Percentiles rank a stretch among this genome's conserved stretches.
Conservation (phyloP, 2,888 invertebrate genomes). For the Ditylenchus weischeri region DNA sequence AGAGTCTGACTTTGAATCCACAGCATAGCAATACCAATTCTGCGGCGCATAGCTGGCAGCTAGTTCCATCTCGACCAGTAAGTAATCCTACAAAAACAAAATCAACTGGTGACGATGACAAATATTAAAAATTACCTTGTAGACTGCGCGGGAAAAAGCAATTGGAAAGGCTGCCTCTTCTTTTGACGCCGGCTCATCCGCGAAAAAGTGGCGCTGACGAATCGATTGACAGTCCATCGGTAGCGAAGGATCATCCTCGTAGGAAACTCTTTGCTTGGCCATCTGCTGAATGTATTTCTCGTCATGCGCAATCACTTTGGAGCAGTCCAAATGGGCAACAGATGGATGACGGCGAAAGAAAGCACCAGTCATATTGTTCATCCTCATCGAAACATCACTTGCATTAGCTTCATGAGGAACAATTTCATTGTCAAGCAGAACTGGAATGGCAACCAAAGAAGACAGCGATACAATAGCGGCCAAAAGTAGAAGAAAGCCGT, state of each 20-base stretch:
- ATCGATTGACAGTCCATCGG: constrained; percentile 31
- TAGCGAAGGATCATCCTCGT: constrained; percentile 4
- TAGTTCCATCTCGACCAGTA: constrained; percentile 14
- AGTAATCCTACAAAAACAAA: constrained; percentile 16
- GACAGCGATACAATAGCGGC: too few relatives aligned
- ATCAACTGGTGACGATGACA: neutral
- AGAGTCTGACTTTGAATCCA: constrained; percentile 11
- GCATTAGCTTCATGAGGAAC: too few relatives aligned
- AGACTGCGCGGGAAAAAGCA: constrained; percentile 29
- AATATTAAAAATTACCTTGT: too few relatives aligned
- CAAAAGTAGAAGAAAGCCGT: too few relatives aligned
- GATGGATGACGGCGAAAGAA: constrained; percentile 1
- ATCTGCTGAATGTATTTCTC: constrained; percentile 3
- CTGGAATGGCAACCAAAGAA: too few relatives aligned
- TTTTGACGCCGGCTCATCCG: constrained; percentile 17
- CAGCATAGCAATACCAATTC: constrained; percentile 22
- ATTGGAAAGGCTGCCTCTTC: constrained; percentile 29
- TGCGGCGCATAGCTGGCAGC: constrained; percentile 21
- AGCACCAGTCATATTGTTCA: too few relatives aligned
- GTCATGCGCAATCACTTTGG: neutral
- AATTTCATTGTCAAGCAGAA: too few relatives aligned
- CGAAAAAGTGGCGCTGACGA: constrained; percentile 19
- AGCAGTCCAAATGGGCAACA: constrained; percentile 1
- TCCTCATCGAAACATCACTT: too few relatives aligned
- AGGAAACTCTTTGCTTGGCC: neutral